These are phyloP conservation scores for Brotula barbata DNA, from an alignment of 2,797 vertebrate species.

Conservation along the genomic window DNA sequence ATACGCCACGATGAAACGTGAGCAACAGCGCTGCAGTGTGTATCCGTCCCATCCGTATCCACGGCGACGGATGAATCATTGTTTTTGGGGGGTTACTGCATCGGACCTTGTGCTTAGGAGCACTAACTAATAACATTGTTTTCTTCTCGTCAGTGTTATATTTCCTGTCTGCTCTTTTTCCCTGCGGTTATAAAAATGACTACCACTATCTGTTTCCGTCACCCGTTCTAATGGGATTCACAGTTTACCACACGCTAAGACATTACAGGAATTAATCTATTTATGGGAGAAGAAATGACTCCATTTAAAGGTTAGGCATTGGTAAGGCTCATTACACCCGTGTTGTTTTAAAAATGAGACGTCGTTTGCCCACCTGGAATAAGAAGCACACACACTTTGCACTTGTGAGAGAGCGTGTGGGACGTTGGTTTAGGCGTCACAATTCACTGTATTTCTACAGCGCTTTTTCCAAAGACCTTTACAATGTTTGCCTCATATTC, in stretches of 20 bases:
- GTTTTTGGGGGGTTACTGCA: too few relatives aligned
- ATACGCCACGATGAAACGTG: too few relatives aligned
- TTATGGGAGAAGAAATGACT: background rate
- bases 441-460: too few relatives aligned
- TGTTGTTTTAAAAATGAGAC: background rate
- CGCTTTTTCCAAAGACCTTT: too few relatives aligned
- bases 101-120: background rate
- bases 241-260: background rate
- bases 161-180: background rate
- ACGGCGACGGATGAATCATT: too few relatives aligned
- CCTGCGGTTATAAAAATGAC: background rate
- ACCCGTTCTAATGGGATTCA: background rate
- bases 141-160: background rate
- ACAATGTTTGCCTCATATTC: too few relatives aligned
- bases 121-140: background rate
- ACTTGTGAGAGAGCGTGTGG: conserved; percentile 26
- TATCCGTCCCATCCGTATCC: too few relatives aligned
- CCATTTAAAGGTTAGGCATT: conserved; percentile 18
- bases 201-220: conserved; percentile 1
- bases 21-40: too few relatives aligned
- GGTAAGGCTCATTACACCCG: background rate
- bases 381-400: conserved; percentile 13
- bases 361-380: conserved; percentile 16
- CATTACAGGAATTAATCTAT: background rate
- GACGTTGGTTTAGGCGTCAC: too few relatives aligned